These are phyloP conservation scores for Agriotes lineatus DNA, from an alignment of 2,888 invertebrate species.

Conservation along the genomic window DNA sequence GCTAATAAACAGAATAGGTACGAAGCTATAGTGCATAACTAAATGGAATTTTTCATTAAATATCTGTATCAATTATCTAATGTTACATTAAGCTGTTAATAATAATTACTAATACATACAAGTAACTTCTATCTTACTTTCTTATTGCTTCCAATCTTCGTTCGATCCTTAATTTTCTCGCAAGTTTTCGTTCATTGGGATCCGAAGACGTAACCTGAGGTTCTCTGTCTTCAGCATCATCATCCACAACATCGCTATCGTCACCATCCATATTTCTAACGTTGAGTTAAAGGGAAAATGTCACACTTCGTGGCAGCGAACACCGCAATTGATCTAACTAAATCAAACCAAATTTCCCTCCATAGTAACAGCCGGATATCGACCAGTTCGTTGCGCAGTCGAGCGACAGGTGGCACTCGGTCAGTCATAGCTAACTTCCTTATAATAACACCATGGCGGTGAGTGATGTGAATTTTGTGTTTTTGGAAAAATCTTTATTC, in stretches of 20 bases:
- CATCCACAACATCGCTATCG: conserved; percentile 54
- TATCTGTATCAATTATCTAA: too few relatives aligned
- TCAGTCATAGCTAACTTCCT: conserved; percentile 49
- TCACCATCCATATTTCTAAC: conserved; percentile 34
- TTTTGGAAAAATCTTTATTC: conserved; percentile 47
- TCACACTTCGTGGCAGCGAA: too few relatives aligned
- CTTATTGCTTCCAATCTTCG: conserved; percentile 72
- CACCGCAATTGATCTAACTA: too few relatives aligned
- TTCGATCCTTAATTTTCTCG: conserved; percentile 76
- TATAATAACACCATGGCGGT: conserved; percentile 61
- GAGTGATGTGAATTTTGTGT: conserved; percentile 54
- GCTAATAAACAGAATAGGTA: too few relatives aligned
- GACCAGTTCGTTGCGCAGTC: background rate
- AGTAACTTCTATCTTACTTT: conserved; percentile 61
- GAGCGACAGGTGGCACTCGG: background rate
- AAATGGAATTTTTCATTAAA: too few relatives aligned
- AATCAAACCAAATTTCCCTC: conserved; percentile 55
- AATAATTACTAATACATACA: too few relatives aligned
- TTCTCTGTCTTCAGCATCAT: conserved; percentile 67
- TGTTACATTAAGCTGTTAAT: too few relatives aligned
- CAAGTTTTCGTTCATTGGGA: conserved; percentile 79
- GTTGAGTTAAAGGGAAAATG: too few relatives aligned
- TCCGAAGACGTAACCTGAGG: conserved; percentile 74
- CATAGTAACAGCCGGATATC: conserved; percentile 47
- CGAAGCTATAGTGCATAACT: too few relatives aligned